Conservation (phyloP, 2,888 invertebrate species). For the Cheilosia scutellata region DNA sequence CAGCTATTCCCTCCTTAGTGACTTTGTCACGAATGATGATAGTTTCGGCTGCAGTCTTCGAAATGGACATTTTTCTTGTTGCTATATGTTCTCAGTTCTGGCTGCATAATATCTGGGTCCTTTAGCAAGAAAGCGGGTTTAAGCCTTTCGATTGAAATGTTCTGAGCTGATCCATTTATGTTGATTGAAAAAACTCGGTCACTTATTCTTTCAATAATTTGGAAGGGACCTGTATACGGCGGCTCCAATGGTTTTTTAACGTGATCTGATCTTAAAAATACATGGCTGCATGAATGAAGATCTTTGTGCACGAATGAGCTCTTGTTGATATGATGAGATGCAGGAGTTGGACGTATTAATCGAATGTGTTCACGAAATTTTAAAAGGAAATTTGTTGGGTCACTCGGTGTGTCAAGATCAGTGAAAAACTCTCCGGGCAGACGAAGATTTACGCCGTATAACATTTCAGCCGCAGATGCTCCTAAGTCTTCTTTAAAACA, state of each 20-base stretch:
- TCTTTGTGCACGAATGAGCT: constrained; percentile 52
- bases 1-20: neutral
- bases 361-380: constrained; percentile 58
- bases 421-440: constrained; percentile 77
- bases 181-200: neutral
- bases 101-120: too few species aligned
- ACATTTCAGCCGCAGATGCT: constrained; percentile 78
- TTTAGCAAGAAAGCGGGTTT: neutral
- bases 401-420: constrained; percentile 28
- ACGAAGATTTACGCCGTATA: constrained; percentile 78
- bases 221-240: constrained; percentile 77
- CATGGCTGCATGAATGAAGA: constrained; percentile 58
- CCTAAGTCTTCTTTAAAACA: constrained; percentile 79
- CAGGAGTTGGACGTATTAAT: constrained; percentile 51
- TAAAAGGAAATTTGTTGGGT: constrained; percentile 32
- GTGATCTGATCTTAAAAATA: constrained; percentile 50
- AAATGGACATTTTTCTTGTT: neutral
- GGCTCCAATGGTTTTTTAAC: constrained; percentile 62
- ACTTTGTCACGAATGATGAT: neutral
- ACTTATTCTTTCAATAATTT: constrained; percentile 58
- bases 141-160: neutral
- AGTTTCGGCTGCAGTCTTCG: neutral
- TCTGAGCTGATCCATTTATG: neutral
- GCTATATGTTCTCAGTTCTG: constrained; percentile 1
- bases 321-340: constrained; percentile 50